Evolutionary conservation across 1,140 invertebrate species (phyloP).

Genomic region (Arctopsyche grandis): DNA sequence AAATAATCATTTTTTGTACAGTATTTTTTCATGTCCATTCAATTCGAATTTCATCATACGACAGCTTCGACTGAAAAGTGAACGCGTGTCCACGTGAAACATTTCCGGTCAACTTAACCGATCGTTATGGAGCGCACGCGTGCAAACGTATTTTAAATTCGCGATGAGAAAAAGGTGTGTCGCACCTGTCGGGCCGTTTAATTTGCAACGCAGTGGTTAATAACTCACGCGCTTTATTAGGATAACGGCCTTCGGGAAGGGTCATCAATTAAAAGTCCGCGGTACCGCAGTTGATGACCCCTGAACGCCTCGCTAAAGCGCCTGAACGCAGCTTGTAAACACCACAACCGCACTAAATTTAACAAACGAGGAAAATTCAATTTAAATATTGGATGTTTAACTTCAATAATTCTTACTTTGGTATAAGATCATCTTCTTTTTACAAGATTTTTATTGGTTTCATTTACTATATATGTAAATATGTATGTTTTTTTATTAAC

Average conservation of each 20-base stretch:
- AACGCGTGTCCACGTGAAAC: no score
- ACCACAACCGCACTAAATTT: neutral
- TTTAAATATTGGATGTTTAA: neutral
- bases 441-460: no score
- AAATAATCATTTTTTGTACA: no score
- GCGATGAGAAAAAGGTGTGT: constrained; percentile 24
- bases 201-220: constrained; percentile 33
- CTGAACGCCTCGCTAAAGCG: neutral
- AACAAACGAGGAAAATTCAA: neutral
- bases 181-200: constrained; percentile 11
- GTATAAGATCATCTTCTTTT: no score
- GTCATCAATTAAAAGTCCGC: constrained; percentile 24
- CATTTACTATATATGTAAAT: no score
- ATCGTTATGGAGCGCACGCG: no score
- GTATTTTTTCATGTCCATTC: no score
- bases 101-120: no score
- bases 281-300: constrained; percentile 15
- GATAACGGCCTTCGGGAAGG: constrained; percentile 28
- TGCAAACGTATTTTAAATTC: neutral
- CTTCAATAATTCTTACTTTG: no score
- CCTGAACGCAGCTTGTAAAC: neutral
- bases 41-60: no score
- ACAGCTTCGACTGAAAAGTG: no score
- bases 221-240: constrained; percentile 34
- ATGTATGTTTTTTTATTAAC: no score